Evolutionary conservation across 2,888 invertebrate species (phyloP), one percentile per base, ranked within the genome.

Genomic region (Campoplex capitator): DNA sequence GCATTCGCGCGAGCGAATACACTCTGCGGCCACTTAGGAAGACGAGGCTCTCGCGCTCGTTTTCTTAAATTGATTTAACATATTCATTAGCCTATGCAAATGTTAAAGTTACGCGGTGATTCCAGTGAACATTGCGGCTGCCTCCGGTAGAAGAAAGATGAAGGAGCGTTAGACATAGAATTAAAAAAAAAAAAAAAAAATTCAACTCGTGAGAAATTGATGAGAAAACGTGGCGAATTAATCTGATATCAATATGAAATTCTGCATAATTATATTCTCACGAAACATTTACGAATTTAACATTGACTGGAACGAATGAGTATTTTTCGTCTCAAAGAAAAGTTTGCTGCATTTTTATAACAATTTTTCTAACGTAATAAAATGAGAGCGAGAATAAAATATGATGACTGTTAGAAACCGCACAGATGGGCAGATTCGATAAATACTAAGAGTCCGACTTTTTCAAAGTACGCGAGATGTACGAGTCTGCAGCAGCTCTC

Each of bases 81-180:
- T 93, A 93, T 94, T 94, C 94, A 94, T 94, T 94, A 93, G 92
- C 87, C 92, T 93, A 93, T 93, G 94, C 93, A 93, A 94, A 94
- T 94, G 86, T 73, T 42, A 73, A 62, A 76, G 83, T 86, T 85
- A 84, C 78, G 78, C 81, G 81, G 78, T 32, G 45, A 75, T 62
- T 48, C 65, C 28, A 48, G 32, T 23, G 35, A 76, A 35, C 65
- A 76, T 65, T 35, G 23, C 23, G 62, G 62, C 18, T 48, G 70
- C 48, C 38, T 38, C 7, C 16, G 6, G 28, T 28, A 54, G 3
- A n/a, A 35, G 67, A n/a, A 35, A 7, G 38, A 32, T 8, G n/a
- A 4, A 3, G 38, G 38, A 3, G 42, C 9, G 67, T 9, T 6
- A 42, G 35, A 38, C 18, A n/a, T 1, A n/a, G 23, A 42, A 65